These are phyloP conservation scores for Mormyrops attenuatus DNA, from an alignment of 2,797 vertebrate genomes.

Conservation along the genomic window DNA sequence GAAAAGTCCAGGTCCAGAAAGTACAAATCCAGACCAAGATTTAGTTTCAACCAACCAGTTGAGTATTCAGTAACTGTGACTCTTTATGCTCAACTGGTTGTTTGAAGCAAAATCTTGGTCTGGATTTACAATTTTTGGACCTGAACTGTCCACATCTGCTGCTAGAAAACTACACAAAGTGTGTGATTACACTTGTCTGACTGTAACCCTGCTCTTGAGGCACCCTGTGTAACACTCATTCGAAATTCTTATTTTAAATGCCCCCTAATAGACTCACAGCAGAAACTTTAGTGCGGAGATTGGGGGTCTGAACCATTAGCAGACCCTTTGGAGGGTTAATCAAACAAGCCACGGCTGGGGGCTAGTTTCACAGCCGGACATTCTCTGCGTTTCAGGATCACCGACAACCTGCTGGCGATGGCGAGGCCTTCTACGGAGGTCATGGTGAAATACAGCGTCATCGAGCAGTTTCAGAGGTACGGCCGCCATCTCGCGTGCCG, in stretches of 20 bases:
- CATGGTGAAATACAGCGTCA: conserved; percentile 84
- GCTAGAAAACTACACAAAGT: neutral
- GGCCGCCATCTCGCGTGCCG: neutral
- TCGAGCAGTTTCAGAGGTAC: conserved; percentile 87
- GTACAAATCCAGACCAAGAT: neutral
- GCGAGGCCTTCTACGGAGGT: conserved; percentile 91
- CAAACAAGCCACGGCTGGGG: neutral
- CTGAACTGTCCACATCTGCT: neutral
- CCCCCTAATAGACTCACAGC: neutral
- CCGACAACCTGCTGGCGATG: conserved; percentile 91
- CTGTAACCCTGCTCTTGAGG: neutral
- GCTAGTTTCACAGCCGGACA: neutral
- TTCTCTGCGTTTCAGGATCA: conserved; percentile 69
- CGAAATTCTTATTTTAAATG: neutral
- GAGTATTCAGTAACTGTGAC: neutral
- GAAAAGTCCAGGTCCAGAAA: too few species aligned
- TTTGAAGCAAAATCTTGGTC: neutral
- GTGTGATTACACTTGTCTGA: neutral
- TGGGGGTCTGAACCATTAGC: neutral
- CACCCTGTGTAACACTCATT: neutral
- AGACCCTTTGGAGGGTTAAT: neutral
- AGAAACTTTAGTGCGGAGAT: neutral
- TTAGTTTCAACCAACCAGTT: neutral
- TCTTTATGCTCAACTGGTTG: neutral
- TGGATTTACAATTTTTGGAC: neutral